Conservation (phyloP, 1,140 invertebrate genomes). For the Sitobion miscanthi region DNA sequence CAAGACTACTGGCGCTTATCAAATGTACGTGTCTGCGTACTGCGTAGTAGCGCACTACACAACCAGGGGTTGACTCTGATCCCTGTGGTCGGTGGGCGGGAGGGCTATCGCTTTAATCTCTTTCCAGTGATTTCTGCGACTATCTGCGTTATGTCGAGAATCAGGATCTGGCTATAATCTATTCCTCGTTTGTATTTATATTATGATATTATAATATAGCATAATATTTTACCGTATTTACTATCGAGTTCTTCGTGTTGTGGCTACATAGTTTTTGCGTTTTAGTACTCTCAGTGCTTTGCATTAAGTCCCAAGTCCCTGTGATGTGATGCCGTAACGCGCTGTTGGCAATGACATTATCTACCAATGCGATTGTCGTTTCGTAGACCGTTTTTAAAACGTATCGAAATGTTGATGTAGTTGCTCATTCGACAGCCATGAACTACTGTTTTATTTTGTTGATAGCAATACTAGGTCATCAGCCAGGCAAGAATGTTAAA, state of each 20-base stretch:
- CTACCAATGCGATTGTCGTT: not conserved
- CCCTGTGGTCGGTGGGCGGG: not conserved
- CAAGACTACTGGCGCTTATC: too few relatives aligned
- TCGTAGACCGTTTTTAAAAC: not conserved
- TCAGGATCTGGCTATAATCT: not conserved
- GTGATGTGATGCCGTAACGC: not conserved
- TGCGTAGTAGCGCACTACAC: not conserved
- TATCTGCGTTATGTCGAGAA: not conserved
- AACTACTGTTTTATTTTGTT: slow-evolving; percentile 16
- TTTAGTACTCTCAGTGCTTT: not conserved
- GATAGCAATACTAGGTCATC: not conserved
- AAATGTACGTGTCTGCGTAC: too few relatives aligned
- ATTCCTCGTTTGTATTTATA: not conserved
- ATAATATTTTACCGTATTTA: not conserved
- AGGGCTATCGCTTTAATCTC: not conserved
- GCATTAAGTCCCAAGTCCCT: not conserved
- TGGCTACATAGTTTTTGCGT: not conserved
- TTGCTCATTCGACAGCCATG: not conserved
- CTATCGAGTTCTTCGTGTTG: not conserved
- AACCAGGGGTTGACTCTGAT: not conserved
- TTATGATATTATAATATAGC: not conserved
- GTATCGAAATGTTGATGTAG: not conserved
- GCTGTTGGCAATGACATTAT: not conserved
- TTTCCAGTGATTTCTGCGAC: not conserved
- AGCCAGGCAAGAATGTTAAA: not conserved